Percentiles rank a stretch among this genome's conserved stretches.
Evolutionary conservation across 2,888 invertebrate species (phyloP).

Genomic region (Hofmannophila pseudospretella): DNA sequence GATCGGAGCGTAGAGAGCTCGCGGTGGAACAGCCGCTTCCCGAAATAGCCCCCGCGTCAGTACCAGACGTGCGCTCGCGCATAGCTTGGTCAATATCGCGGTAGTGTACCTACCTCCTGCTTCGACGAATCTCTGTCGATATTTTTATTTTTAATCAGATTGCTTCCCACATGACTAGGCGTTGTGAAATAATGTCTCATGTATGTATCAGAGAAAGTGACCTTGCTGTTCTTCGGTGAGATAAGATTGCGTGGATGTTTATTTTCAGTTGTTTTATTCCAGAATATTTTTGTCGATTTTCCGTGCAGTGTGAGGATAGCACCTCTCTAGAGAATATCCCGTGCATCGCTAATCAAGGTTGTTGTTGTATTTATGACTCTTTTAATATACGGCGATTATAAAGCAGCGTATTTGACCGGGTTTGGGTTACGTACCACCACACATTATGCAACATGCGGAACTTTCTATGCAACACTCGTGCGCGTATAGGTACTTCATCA

Average conservation of each 20-base stretch:
- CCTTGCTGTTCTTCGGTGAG: conserved; percentile 17
- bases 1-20: conserved; percentile 44
- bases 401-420: too few species aligned
- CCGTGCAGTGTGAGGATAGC: too few species aligned
- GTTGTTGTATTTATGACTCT: too few species aligned
- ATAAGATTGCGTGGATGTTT: not conserved
- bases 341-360: too few species aligned
- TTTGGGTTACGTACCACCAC: too few species aligned
- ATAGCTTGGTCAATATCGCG: conserved; percentile 18
- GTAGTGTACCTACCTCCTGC: conserved; percentile 13
- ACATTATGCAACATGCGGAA: too few species aligned
- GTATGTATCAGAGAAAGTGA: conserved; percentile 22
- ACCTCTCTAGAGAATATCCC: too few species aligned
- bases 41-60: conserved; percentile 70
- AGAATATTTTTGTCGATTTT: too few species aligned
- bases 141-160: conserved; percentile 60
- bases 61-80: conserved; percentile 53
- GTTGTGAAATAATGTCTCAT: conserved; percentile 20
- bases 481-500: too few species aligned
- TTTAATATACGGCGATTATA: too few species aligned
- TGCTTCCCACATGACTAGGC: conserved; percentile 43
- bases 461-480: too few species aligned
- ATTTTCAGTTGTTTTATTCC: not conserved
- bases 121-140: conserved; percentile 52
- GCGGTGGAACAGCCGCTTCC: conserved; percentile 47